A percentile compares a stretch with the other conserved stretches of the same genome.
Conservation (phyloP, 2,797 vertebrate genomes). For the Phrynocephalus guinanensis region DNA sequence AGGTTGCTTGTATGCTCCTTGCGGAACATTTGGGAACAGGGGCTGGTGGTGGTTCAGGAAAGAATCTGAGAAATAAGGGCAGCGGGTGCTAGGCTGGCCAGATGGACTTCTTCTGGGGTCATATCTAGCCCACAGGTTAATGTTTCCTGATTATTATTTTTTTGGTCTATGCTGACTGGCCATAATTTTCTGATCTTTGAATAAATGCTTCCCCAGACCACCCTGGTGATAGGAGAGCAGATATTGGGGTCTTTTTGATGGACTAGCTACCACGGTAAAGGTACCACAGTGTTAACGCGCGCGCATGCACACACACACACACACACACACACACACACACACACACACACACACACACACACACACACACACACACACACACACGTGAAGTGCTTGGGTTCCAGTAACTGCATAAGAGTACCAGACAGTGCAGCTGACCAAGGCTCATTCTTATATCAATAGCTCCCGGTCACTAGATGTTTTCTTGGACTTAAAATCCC, state of each 20-base stretch:
- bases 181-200: background rate
- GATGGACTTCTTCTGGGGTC: background rate
- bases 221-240: background rate
- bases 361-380: too few species aligned
- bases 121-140: background rate
- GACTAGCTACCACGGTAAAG: background rate
- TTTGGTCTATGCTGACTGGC: background rate
- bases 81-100: too few species aligned
- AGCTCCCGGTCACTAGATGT: too few species aligned
- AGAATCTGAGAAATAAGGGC: too few species aligned
- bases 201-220: background rate
- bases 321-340: too few species aligned
- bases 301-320: too few species aligned
- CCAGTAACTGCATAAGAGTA: background rate
- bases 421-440: background rate
- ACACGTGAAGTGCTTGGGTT: background rate
- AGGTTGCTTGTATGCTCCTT: too few species aligned
- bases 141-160: background rate
- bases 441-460: background rate
- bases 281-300: background rate
- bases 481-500: too few species aligned
- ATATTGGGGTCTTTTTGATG: background rate
- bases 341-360: too few species aligned
- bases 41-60: too few species aligned
- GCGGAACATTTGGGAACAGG: too few species aligned